Percentiles rank a stretch among this genome's conserved stretches.
Evolutionary conservation across 2,113 vertebrate genomes (phyloP).

Genomic region (Oreocharis arfaki): DNA sequence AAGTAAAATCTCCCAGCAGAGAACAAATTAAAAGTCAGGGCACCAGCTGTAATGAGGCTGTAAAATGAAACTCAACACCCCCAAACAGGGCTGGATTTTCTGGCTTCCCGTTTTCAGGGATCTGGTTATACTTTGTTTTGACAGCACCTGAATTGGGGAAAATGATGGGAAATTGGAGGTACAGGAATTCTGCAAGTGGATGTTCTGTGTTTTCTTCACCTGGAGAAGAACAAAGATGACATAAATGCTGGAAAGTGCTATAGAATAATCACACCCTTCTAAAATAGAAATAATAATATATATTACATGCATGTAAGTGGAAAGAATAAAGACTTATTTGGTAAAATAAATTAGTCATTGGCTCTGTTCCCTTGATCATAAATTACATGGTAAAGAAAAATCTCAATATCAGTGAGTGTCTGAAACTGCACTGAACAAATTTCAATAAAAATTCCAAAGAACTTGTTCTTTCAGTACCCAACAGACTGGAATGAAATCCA

Average conservation of each 20-base stretch:
- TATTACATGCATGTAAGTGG: neutral
- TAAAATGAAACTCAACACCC: neutral
- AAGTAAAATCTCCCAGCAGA: neutral
- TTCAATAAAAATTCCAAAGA: neutral
- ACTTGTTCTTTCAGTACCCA: neutral
- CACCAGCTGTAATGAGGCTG: neutral
- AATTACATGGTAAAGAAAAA: neutral
- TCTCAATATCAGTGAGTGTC: neutral
- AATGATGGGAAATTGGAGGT: neutral
- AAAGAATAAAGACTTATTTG: neutral
- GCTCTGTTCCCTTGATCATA: neutral
- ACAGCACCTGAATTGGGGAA: neutral
- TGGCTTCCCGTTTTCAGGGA: neutral
- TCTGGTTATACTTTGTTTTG: neutral
- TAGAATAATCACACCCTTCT: neutral
- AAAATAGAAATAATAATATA: neutral
- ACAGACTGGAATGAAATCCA: neutral
- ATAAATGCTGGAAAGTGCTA: neutral
- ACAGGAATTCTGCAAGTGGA: neutral
- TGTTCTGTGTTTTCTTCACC: neutral
- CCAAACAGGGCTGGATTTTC: neutral
- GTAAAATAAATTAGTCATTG: neutral
- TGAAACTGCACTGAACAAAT: neutral
- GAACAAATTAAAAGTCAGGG: neutral
- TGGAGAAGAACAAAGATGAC: neutral